Evolutionary conservation across 2,113 vertebrate species (phyloP).

Genomic region (Sakesphorus luctuosus): DNA sequence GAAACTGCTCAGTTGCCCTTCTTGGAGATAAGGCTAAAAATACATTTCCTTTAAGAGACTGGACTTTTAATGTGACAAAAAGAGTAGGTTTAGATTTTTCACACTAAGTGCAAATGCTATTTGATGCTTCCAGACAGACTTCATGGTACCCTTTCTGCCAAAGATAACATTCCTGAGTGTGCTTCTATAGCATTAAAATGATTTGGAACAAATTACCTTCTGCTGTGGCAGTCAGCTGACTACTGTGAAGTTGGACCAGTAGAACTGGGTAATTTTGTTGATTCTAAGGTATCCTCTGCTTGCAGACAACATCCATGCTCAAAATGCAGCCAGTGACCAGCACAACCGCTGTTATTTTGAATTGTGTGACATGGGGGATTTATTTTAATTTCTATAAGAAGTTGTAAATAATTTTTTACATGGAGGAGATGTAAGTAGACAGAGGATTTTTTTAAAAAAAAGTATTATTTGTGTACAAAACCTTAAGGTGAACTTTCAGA

Average conservation of each 20-base stretch:
- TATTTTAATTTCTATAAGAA: background rate
- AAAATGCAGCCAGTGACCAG: background rate
- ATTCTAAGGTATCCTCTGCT: background rate
- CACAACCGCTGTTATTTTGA: background rate
- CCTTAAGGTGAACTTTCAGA: background rate
- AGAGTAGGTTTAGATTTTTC: background rate
- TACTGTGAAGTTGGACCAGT: background rate
- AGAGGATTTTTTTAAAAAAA: background rate
- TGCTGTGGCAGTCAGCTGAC: background rate
- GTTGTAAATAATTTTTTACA: background rate
- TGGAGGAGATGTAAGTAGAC: background rate
- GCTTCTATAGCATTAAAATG: background rate
- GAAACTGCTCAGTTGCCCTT: background rate
- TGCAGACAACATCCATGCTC: background rate
- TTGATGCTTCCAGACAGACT: background rate
- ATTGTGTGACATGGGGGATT: accelerated
- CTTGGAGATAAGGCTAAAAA: slow-evolving; percentile 31
- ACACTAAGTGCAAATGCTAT: background rate
- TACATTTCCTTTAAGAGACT: background rate
- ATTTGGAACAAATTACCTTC: background rate
- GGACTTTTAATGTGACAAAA: background rate
- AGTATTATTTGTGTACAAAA: background rate
- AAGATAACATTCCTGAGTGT: background rate
- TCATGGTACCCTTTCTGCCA: background rate
- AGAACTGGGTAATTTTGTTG: background rate